Percentiles rank a stretch among this genome's conserved stretches.
Evolutionary conservation across 2,888 invertebrate genomes (phyloP).

Genomic region (Eupithecia centaureata): DNA sequence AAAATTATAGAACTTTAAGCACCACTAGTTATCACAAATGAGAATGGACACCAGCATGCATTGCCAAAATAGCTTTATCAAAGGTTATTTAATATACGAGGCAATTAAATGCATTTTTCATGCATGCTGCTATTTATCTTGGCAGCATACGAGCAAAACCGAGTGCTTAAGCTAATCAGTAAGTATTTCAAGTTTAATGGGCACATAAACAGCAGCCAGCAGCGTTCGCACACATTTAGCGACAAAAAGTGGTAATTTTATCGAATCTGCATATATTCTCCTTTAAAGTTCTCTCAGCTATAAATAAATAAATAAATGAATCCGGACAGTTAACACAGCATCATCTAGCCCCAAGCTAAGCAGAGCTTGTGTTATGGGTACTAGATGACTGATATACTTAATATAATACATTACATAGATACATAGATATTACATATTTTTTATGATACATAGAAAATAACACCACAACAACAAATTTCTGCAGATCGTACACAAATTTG

Average conservation of each 20-base stretch:
- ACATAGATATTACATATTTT: too few relatives aligned
- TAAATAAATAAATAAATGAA: too few relatives aligned
- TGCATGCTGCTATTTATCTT: conserved; percentile 22
- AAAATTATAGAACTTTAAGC: background rate
- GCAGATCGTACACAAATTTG: too few relatives aligned
- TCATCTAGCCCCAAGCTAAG: too few relatives aligned
- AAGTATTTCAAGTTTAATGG: conserved; percentile 80
- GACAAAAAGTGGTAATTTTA: conserved; percentile 80
- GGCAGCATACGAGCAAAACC: conserved; percentile 21
- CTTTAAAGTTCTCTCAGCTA: conserved; percentile 65
- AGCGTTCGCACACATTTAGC: conserved; percentile 70
- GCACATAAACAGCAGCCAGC: conserved; percentile 78
- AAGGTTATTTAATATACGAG: conserved; percentile 1
- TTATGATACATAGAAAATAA: too few relatives aligned
- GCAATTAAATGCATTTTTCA: conserved; percentile 13
- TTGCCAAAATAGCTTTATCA: conserved; percentile 13
- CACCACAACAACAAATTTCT: too few relatives aligned
- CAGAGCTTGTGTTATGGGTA: too few relatives aligned
- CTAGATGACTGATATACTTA: too few relatives aligned
- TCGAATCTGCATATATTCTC: conserved; percentile 72
- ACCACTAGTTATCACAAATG: background rate
- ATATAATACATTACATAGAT: too few relatives aligned
- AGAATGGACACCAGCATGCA: background rate
- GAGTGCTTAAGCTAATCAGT: conserved; percentile 50
- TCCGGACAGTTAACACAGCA: too few relatives aligned